Conservation (phyloP, 2,113 vertebrate species). For the Dissostichus mawsoni region DNA sequence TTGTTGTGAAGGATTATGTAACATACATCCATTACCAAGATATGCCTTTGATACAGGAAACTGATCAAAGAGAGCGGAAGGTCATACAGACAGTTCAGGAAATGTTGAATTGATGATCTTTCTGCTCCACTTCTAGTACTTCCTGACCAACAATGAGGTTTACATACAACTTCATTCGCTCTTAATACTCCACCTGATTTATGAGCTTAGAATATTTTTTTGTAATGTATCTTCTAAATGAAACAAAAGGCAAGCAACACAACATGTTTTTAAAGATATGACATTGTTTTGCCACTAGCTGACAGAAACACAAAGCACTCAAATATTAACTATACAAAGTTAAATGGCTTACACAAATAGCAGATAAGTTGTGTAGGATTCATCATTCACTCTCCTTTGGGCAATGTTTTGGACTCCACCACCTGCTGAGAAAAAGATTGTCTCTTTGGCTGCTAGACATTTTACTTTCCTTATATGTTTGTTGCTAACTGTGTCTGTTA, state of each 20-base stretch:
- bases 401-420: no score
- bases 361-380: no score
- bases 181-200: neutral
- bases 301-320: no score
- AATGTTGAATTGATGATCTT: conserved; percentile 16
- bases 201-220: neutral
- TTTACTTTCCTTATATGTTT: no score
- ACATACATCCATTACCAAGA: neutral
- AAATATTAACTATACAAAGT: no score
- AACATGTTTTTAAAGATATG: no score
- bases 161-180: neutral
- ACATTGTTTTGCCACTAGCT: no score
- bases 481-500: no score
- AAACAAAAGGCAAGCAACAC: neutral
- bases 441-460: no score
- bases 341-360: no score
- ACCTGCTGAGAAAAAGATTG: no score
- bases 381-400: no score
- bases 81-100: neutral
- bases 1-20: neutral
- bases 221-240: neutral
- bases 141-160: neutral
- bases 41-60: neutral
- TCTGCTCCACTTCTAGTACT: conserved; percentile 5
- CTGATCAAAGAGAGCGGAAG: neutral